Conservation (phyloP, 2,888 invertebrate species). For the Spodoptera picta region DNA sequence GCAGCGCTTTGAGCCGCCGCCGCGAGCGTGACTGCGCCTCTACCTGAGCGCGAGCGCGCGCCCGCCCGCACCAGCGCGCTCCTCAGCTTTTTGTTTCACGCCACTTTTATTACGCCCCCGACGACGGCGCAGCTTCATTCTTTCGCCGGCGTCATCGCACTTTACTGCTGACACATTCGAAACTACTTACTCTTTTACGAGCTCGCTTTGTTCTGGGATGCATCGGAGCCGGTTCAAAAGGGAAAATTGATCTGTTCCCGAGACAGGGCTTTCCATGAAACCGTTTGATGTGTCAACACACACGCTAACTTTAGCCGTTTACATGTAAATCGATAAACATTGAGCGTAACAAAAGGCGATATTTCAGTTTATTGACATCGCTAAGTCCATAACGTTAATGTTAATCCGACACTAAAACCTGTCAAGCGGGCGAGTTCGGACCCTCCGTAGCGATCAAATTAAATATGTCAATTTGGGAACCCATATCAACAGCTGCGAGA, state of each 20-base stretch:
- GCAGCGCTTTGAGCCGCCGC: constrained; percentile 83
- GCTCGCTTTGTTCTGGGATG: constrained; percentile 78
- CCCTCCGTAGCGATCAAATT: constrained; percentile 88
- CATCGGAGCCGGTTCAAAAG: constrained; percentile 76
- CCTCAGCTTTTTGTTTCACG: constrained; percentile 82
- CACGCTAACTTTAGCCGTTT: constrained; percentile 59
- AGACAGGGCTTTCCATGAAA: constrained; percentile 66
- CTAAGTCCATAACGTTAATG: constrained; percentile 77
- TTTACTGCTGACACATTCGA: constrained; percentile 83
- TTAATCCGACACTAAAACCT: constrained; percentile 88
- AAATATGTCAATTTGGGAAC: constrained; percentile 89
- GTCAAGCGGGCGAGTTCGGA: constrained; percentile 82
- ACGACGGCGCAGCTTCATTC: constrained; percentile 72
- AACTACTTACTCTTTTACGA: constrained; percentile 85
- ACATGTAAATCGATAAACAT: constrained; percentile 68
- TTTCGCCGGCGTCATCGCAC: constrained; percentile 75
- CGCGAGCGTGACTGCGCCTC: constrained; percentile 57
- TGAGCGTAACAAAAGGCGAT: constrained; percentile 62
- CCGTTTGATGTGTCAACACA: constrained; percentile 81
- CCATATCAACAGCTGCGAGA: constrained; percentile 88
- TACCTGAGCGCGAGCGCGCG: constrained; percentile 66
- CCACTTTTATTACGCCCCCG: constrained; percentile 86
- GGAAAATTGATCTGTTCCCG: constrained; percentile 80
- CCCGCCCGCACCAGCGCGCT: constrained; percentile 64
- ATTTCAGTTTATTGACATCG: constrained; percentile 78